Evolutionary conservation across 2,113 vertebrate species (phyloP).

Genomic region (Epinephelus fuscoguttatus): DNA sequence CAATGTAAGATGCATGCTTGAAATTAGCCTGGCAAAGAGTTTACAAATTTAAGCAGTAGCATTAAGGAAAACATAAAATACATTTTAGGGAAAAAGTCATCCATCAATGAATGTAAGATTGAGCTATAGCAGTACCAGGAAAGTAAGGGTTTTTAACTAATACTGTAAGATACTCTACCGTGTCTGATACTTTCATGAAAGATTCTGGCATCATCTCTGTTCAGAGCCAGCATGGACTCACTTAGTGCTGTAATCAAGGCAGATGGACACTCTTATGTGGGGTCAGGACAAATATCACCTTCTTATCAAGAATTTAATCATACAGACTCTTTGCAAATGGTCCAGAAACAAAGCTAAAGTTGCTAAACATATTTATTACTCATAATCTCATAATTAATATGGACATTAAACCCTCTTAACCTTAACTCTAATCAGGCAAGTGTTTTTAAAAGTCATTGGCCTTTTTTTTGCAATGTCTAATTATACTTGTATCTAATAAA

Average conservation of each 20-base stretch:
- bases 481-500: not conserved
- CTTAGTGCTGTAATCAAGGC: conserved; percentile 84
- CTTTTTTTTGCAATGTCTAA: not conserved
- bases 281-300: conserved; percentile 55
- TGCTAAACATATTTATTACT: conserved; percentile 31
- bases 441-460: conserved; percentile 9
- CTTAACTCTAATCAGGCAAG: not conserved
- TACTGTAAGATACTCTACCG: conserved; percentile 81
- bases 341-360: conserved; percentile 15
- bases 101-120: conserved; percentile 23
- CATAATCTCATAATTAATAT: conserved; percentile 11
- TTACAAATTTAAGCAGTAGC: conserved; percentile 57
- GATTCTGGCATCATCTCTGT: conserved; percentile 85
- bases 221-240: conserved; percentile 84
- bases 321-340: conserved; percentile 7
- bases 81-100: conserved; percentile 36
- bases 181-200: conserved; percentile 85
- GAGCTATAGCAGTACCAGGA: conserved; percentile 23
- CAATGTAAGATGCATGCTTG: conserved; percentile 71
- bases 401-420: conserved; percentile 3
- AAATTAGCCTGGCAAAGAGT: conserved; percentile 45
- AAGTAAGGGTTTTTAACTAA: conserved; percentile 51
- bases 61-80: conserved; percentile 43
- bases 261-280: conserved; percentile 76
- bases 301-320: conserved; percentile 44